Percentiles rank a stretch among this genome's conserved stretches.
phyloP scores from a whole-genome alignment of 2,113 vertebrate genomes.

The Entomyzon cyanotis region DNA sequence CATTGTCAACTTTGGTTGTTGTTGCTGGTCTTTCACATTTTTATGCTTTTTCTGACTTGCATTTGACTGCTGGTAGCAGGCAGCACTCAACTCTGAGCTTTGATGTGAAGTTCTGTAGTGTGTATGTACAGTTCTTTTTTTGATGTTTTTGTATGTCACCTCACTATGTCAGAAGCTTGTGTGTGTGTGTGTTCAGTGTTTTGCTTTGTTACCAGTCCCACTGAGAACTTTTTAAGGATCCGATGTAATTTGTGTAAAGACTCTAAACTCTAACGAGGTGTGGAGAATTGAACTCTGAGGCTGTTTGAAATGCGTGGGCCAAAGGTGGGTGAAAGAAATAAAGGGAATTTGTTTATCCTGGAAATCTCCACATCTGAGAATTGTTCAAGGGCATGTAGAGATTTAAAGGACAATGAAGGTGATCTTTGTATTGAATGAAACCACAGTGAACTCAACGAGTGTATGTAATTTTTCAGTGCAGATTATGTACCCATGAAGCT shows the following conservation, averaged over 20 bases:
- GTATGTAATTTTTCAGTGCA: not conserved
- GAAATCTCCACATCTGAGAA: not conserved
- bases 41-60: not conserved
- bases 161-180: not conserved
- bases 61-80: not conserved
- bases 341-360: not conserved
- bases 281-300: not conserved
- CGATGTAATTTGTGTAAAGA: not conserved
- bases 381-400: not conserved
- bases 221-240: not conserved
- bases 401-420: not conserved
- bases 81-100: not conserved
- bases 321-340: not conserved
- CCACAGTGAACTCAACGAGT: fast-evolving
- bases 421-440: not conserved
- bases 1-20: not conserved
- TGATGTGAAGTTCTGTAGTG: not conserved
- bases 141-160: not conserved
- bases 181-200: not conserved
- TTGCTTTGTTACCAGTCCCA: not conserved
- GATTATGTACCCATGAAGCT: fast-evolving
- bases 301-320: not conserved
- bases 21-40: not conserved
- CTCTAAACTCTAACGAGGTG: not conserved
- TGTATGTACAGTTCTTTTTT: not conserved